A percentile compares a stretch with the other conserved stretches of the same genome.
phyloP scores from a whole-genome alignment of 2,888 invertebrate species.

The Acrobasis repandana region DNA sequence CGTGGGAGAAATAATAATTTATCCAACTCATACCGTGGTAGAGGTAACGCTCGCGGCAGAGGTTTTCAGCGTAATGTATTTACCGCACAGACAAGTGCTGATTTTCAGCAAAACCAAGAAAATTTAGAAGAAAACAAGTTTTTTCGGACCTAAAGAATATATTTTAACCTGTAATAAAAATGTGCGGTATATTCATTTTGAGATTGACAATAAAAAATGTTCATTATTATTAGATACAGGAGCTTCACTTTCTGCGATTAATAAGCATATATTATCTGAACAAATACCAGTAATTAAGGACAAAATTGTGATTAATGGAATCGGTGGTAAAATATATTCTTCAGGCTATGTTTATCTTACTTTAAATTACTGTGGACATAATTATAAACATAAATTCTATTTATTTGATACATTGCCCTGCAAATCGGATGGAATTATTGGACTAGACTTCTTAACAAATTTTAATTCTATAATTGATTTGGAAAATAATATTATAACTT shows the following conservation, averaged over 20 bases:
- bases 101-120: background rate
- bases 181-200: conserved; percentile 19
- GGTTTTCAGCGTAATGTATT: conserved; percentile 18
- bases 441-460: conserved; percentile 20
- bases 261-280: background rate
- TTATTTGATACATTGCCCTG: conserved; percentile 18
- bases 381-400: conserved; percentile 21
- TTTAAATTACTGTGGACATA: background rate
- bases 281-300: conserved; percentile 1
- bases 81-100: conserved; percentile 7
- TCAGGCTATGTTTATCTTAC: conserved; percentile 1
- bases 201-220: background rate
- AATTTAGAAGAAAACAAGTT: conserved; percentile 16
- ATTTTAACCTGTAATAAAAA: conserved; percentile 5
- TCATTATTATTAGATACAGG: conserved; percentile 19
- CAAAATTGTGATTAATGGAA: background rate
- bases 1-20: conserved; percentile 4
- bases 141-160: conserved; percentile 18
- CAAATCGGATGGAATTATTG: conserved; percentile 23
- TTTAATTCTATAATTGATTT: conserved; percentile 18
- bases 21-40: conserved; percentile 6
- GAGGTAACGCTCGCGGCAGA: conserved; percentile 14
- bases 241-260: conserved; percentile 18
- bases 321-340: conserved; percentile 15
- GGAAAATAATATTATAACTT: conserved; percentile 21